Evolutionary conservation across 2,113 vertebrate species (phyloP), one percentile per base, ranked within the genome.

Genomic region (Petrocephalus microphthalmus): DNA sequence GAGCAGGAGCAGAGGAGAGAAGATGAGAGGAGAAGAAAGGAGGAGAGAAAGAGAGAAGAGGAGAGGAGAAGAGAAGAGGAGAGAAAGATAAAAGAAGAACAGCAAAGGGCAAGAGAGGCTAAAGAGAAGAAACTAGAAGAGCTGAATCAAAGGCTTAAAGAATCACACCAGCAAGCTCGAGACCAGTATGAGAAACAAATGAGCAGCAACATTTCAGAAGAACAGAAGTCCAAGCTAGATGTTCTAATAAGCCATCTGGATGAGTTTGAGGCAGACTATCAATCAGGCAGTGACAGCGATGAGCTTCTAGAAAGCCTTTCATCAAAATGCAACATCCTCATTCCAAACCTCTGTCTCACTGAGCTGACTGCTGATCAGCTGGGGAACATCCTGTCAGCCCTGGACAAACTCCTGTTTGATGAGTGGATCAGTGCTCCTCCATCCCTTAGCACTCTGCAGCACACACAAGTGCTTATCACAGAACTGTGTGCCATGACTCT

Each of bases 351-450:
- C 17, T 51, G 19, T 20, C 89, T 90, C 47, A 53, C 33, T 86
- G 42, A 90, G 13, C 64, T 90, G 45, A 52, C 83, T 29, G 53
- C 10, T 82, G 89, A 86, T 52, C 83, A 90, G 51, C 19, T 88
- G n/a, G 84, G 11, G 2, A 49, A 86, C n/a, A 67, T 67, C 0
- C 60, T 90, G 29, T 29, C 87, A 67, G 33, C 54, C 29, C 85
- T 90, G 71, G 74, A 90, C 54, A 74, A 54, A 47, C 89, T 90
- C n/a, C 57, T 90, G 52, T 90, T 90, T 74, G 25, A 90, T 49
- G 88, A 90, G 17, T 90, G 89, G 89, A 47, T 87, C 1, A 29
- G 49, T 47, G 81, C 17, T 25, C 42, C 51, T 64, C 89, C 89
- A 10, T 57, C 64, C 15, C 37, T 20, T 22, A 86, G 45, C 29